phyloP scores from a whole-genome alignment of 1,140 invertebrate species.

The Scaptodrosophila lebanonensis region DNA sequence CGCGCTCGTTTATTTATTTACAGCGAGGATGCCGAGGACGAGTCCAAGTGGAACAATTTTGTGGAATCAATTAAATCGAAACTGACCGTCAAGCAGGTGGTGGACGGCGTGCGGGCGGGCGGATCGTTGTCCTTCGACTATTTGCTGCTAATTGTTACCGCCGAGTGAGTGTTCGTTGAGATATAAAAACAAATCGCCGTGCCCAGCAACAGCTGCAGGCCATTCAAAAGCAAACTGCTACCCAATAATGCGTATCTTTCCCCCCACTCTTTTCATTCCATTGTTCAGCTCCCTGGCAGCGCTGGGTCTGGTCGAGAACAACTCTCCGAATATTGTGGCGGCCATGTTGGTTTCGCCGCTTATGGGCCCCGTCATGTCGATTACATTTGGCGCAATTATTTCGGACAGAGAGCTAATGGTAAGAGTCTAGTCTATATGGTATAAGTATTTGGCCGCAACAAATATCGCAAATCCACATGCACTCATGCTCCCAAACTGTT shows the following conservation, averaged over 20 bases:
- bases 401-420: slow-evolving; percentile 81
- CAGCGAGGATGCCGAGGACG: slow-evolving; percentile 66
- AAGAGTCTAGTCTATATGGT: too few species aligned
- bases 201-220: slow-evolving; percentile 13
- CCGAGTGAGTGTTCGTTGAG: slow-evolving; percentile 81
- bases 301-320: slow-evolving; percentile 81
- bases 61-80: slow-evolving; percentile 86
- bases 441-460: slow-evolving; percentile 6
- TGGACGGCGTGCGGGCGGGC: slow-evolving; percentile 86
- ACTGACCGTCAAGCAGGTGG: slow-evolving; percentile 90
- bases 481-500: slow-evolving; percentile 3
- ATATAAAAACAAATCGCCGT: not conserved
- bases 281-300: slow-evolving; percentile 79
- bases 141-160: slow-evolving; percentile 86
- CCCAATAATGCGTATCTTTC: too few species aligned
- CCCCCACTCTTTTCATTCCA: slow-evolving; percentile 7
- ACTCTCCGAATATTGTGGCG: slow-evolving; percentile 88
- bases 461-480: not conserved
- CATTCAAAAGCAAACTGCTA: not conserved
- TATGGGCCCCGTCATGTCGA: slow-evolving; percentile 92
- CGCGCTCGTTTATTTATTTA: slow-evolving; percentile 34
- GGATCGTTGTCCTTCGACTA: slow-evolving; percentile 91
- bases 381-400: slow-evolving; percentile 90
- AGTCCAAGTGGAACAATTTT: slow-evolving; percentile 83
- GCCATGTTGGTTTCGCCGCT: slow-evolving; percentile 92